Conservation (phyloP, 2,888 invertebrate species). For the Pseudococcus viburni region DNA sequence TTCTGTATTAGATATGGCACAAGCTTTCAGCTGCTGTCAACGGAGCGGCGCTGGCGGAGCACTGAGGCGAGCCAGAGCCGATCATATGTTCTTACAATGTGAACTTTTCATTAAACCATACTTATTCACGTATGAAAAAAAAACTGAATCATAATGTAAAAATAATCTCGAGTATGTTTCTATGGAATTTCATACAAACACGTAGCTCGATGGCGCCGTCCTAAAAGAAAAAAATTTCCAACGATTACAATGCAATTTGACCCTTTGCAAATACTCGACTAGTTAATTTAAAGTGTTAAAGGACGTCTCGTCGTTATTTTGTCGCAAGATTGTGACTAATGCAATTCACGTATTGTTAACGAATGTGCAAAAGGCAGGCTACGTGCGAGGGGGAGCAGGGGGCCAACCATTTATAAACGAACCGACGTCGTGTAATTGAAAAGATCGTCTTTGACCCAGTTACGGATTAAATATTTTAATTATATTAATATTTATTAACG, state of each 20-base stretch:
- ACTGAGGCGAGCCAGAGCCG: neutral
- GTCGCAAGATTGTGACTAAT: neutral
- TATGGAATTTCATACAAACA: neutral
- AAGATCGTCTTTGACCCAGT: slow-evolving; percentile 41
- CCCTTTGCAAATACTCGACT: neutral
- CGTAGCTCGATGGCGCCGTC: neutral
- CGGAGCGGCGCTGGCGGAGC: neutral
- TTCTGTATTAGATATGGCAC: neutral
- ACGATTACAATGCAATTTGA: neutral
- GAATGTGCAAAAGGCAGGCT: neutral
- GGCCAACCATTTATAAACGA: neutral
- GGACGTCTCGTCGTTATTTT: slow-evolving; percentile 10
- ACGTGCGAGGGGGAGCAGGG: neutral
- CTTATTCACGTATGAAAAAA: neutral
- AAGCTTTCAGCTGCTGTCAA: slow-evolving; percentile 6
- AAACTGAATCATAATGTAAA: slow-evolving; percentile 1
- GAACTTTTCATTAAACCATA: neutral
- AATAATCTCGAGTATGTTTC: neutral
- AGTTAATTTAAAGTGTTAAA: neutral
- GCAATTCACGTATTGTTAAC: slow-evolving; percentile 26
- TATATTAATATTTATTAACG: slow-evolving; percentile 14
- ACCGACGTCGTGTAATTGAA: neutral
- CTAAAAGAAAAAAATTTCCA: neutral
- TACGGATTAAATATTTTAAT: slow-evolving; percentile 42
- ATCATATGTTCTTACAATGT: neutral